These are phyloP conservation scores for Pyrgus malvae DNA, from an alignment of 2,888 invertebrate genomes.

Conservation along the genomic window DNA sequence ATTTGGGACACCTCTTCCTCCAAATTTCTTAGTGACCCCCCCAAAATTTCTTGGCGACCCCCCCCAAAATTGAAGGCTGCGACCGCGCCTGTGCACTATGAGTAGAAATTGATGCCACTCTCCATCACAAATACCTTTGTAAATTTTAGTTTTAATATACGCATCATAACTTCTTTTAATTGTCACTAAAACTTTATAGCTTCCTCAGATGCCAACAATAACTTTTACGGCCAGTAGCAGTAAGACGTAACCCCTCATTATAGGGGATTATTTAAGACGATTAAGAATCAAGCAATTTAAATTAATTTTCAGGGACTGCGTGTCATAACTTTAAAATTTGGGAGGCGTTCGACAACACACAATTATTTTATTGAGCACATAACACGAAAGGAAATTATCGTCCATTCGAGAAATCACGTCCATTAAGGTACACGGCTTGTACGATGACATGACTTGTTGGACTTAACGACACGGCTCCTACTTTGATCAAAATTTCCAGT, in stretches of 20 bases:
- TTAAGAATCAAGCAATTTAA: constrained; percentile 9
- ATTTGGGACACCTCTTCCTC: too few relatives aligned
- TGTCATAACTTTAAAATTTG: constrained; percentile 24
- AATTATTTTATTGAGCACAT: constrained; percentile 36
- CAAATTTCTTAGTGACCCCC: too few relatives aligned
- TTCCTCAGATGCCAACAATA: too few relatives aligned
- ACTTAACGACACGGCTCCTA: constrained; percentile 36
- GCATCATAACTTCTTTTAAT: too few relatives aligned
- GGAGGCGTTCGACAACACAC: constrained; percentile 17
- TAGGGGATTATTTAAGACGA: constrained; percentile 13
- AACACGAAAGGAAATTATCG: constrained; percentile 37
- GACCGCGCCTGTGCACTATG: too few relatives aligned
- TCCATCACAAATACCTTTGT: too few relatives aligned
- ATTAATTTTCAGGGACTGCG: constrained; percentile 9
- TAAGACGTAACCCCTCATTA: not conserved
- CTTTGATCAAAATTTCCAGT: constrained; percentile 42
- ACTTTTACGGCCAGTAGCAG: not conserved
- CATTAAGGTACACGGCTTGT: constrained; percentile 34
- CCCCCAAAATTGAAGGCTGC: too few relatives aligned
- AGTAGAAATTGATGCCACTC: too few relatives aligned
- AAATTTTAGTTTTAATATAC: too few relatives aligned
- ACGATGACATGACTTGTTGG: constrained; percentile 29
- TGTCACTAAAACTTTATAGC: too few relatives aligned
- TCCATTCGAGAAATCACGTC: constrained; percentile 40
- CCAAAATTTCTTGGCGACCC: too few relatives aligned